A percentile compares a stretch with the other conserved stretches of the same genome.
Evolutionary conservation across 2,797 vertebrate species (phyloP).

Genomic region (Leptodactylus fallax): DNA sequence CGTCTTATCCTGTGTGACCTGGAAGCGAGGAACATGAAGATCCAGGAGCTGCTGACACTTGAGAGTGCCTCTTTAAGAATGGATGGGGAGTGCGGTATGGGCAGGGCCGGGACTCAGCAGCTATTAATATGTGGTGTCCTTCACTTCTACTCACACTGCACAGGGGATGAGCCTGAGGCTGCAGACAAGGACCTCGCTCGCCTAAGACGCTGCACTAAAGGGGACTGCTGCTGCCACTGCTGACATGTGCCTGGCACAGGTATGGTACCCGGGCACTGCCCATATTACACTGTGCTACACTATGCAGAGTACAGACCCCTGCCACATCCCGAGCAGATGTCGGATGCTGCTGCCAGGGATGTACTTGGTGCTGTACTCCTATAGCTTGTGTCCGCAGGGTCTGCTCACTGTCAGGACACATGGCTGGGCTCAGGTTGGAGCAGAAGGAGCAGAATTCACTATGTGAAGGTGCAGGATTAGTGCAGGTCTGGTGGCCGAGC

Average conservation of each 20-base stretch:
- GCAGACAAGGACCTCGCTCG: not conserved
- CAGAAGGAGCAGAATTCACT: not conserved
- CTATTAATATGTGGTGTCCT: not conserved
- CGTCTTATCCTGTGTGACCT: not conserved
- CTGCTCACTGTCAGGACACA: not conserved
- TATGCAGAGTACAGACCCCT: not conserved
- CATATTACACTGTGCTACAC: not conserved
- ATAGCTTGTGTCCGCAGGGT: too few relatives aligned
- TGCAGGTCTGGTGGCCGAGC: not conserved
- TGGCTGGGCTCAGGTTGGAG: not conserved
- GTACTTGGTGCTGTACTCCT: not conserved
- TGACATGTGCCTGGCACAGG: constrained; percentile 36
- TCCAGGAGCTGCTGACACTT: constrained; percentile 13
- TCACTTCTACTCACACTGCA: constrained; percentile 6
- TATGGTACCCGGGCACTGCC: not conserved
- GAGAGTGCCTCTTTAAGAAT: constrained; percentile 40
- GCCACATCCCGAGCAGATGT: not conserved
- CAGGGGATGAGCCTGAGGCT: not conserved
- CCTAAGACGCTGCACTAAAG: not conserved
- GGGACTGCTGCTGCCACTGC: not conserved
- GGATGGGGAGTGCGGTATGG: constrained; percentile 49
- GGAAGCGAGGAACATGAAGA: not conserved
- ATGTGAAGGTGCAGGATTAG: not conserved
- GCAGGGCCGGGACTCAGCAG: constrained; percentile 39
- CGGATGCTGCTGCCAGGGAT: not conserved